These are phyloP conservation scores for Tringa solitaria DNA, from an alignment of 2,113 vertebrate species.

Conservation along the genomic window DNA sequence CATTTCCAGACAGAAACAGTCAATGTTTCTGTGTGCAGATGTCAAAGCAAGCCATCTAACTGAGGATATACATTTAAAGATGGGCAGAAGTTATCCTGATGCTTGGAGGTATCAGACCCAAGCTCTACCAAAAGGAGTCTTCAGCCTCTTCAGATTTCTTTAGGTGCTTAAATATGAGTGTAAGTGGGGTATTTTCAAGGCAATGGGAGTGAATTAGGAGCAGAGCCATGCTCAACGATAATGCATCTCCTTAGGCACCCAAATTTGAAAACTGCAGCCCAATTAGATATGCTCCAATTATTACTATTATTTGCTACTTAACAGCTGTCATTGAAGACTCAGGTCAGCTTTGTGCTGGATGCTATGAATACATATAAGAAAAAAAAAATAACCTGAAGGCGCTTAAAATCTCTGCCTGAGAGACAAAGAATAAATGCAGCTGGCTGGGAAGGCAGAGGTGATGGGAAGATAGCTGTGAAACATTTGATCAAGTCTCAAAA, in stretches of 20 bases:
- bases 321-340: neutral
- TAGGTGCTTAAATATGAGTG: neutral
- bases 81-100: neutral
- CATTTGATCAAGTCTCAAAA: neutral
- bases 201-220: neutral
- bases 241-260: neutral
- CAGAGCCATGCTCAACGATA: neutral
- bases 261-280: neutral
- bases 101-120: neutral
- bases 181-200: neutral
- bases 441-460: neutral
- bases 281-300: constrained; percentile 16
- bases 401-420: neutral
- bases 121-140: neutral
- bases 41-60: neutral
- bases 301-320: constrained; percentile 26
- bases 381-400: neutral
- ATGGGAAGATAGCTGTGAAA: neutral
- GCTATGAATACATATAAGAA: neutral
- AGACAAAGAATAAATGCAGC: neutral
- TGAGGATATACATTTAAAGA: neutral
- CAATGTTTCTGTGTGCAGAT: neutral
- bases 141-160: neutral
- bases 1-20: neutral
- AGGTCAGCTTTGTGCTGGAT: neutral